Percentiles rank a stretch among this genome's conserved stretches.
Conservation (phyloP, 1,140 invertebrate species). For the Muscidifurax raptorellus region DNA sequence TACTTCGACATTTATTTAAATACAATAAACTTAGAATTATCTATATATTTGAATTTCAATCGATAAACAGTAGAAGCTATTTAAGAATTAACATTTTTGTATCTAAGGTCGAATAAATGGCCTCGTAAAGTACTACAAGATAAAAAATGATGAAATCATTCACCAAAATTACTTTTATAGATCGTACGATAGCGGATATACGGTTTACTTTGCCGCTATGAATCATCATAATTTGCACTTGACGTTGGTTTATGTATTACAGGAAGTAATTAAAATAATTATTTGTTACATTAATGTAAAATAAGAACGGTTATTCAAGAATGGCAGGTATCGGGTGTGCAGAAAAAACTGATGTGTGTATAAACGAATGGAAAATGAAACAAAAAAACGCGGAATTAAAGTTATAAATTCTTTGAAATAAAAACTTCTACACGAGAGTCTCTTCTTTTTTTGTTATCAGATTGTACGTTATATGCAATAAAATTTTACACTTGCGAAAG, state of each 20-base stretch:
- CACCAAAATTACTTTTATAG: conserved; percentile 26
- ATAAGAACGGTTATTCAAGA: conserved; percentile 3
- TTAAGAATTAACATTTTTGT: conserved; percentile 2
- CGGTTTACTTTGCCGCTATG: conserved; percentile 7
- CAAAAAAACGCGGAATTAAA: not conserved
- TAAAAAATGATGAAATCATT: conserved; percentile 28
- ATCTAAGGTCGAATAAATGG: not conserved
- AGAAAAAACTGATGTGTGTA: not conserved
- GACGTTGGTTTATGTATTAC: not conserved
- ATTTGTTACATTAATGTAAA: conserved; percentile 23
- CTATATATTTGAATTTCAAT: not conserved
- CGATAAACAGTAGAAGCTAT: not conserved
- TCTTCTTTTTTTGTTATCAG: not conserved
- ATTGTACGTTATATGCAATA: not conserved
- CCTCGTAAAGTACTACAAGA: not conserved
- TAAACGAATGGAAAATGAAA: not conserved
- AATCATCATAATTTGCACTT: conserved; percentile 29
- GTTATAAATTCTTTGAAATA: not conserved
- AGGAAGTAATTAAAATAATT: conserved; percentile 35
- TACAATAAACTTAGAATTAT: not conserved
- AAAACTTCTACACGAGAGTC: not conserved
- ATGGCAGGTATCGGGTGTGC: not conserved
- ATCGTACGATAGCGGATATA: not conserved
- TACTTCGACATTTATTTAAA: too few species aligned
- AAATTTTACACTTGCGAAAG: not conserved